Conservation (phyloP, 2,888 invertebrate genomes). For the Prenolepis imparis region DNA sequence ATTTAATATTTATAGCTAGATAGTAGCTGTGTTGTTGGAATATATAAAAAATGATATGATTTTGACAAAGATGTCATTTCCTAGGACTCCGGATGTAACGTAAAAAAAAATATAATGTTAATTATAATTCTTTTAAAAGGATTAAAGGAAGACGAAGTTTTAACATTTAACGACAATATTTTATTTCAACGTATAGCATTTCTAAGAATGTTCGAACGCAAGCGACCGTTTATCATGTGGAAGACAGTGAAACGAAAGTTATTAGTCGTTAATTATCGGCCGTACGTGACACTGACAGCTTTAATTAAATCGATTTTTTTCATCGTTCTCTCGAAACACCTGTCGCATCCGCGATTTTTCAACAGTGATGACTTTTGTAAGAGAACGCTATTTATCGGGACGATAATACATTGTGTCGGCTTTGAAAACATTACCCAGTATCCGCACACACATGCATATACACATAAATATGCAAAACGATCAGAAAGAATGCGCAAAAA, state of each 20-base stretch:
- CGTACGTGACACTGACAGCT: conserved; percentile 62
- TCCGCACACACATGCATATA: neutral
- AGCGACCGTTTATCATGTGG: conserved; percentile 54
- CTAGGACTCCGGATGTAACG: neutral
- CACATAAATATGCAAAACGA: neutral
- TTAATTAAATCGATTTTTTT: conserved; percentile 65
- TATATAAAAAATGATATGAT: neutral
- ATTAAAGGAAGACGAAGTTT: neutral
- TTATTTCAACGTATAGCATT: conserved; percentile 3
- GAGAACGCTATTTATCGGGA: neutral
- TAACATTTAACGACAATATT: neutral
- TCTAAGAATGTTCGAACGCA: neutral
- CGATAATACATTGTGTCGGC: neutral
- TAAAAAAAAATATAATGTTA: neutral
- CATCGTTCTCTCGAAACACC: conserved; percentile 42
- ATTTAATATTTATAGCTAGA: conserved; percentile 37
- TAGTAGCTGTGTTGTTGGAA: neutral
- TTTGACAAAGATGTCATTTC: neutral
- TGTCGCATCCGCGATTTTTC: conserved; percentile 61
- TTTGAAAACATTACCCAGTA: neutral
- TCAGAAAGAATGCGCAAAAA: neutral
- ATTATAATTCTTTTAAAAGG: neutral
- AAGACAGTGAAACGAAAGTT: conserved; percentile 48
- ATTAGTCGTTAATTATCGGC: conserved; percentile 68
- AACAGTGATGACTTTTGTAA: neutral